Evolutionary conservation across 2,888 invertebrate genomes (phyloP), one percentile per base, ranked within the genome.

Genomic region (Eupithecia inturbata): DNA sequence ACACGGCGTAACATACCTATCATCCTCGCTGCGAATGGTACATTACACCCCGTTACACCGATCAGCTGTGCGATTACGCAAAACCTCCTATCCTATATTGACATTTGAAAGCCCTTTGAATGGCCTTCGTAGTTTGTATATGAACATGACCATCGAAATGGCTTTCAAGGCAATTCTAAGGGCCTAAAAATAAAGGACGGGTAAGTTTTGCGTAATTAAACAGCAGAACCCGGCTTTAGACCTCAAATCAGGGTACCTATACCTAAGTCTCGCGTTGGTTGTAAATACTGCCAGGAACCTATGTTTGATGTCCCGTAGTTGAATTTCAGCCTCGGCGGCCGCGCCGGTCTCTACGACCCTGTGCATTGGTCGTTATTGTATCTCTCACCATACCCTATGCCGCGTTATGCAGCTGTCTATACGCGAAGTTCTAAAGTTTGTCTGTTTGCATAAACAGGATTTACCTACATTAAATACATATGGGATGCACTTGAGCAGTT

Each of bases 361-460:
- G 22, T 10, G 26, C 26, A 57, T 3, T 26, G 12, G 26, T 26
- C 0, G 57, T 22, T 57, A 57, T 62, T 62, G 16, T 28, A 28
- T 19, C 67, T 64, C 70, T 60, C 2, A 63, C n/a, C n/a, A 1
- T 26, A 69, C 36, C 67, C 74, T 70, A 69, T 73, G 69, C 62
- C 62, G 36, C 66, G 45, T 28, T 63, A 69, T 75, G 63, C 72
- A 68, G 70, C 64, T 72, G 75, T 75, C 72, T 72, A 72, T 75
- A 75, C 70, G 75, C 45, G 70, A 75, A 62, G 64, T 70, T 70
- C 33, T 73, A 64, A 76, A 76, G 75, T 76, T 76, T 39, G 73
- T 76, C 73, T 73, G 75, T 76, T 76, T 73, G 75, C 73, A 76
- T 76, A 71, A 76, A 76, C 64, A 75, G 72, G 41, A 49, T 64